A percentile compares a stretch with the other conserved stretches of the same genome.
Conservation (phyloP, 2,888 invertebrate species). For the Xylota sylvarum region DNA sequence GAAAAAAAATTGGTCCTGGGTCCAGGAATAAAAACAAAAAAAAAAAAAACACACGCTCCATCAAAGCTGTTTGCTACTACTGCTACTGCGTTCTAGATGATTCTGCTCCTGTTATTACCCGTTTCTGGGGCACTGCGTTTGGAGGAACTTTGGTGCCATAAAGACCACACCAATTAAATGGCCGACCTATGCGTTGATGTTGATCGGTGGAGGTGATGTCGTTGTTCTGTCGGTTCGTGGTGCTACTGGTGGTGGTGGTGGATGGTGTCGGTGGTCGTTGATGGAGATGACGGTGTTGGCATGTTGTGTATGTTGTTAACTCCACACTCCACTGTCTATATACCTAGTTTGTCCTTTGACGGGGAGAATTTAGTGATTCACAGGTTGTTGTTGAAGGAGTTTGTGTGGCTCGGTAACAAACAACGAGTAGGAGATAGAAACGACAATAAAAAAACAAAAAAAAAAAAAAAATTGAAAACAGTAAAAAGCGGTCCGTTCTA, state of each 20-base stretch:
- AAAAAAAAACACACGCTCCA: constrained; percentile 25
- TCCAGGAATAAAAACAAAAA: constrained; percentile 15
- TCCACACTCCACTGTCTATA: constrained; percentile 49
- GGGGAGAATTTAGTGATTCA: constrained; percentile 71
- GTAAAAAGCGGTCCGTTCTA: constrained; percentile 30
- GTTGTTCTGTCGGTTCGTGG: constrained; percentile 42
- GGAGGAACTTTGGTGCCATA: constrained; percentile 74
- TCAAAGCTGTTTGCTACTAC: constrained; percentile 64
- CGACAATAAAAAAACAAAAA: neutral
- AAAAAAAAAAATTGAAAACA: constrained; percentile 6
- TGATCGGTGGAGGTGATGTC: constrained; percentile 66
- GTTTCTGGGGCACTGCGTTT: constrained; percentile 63
- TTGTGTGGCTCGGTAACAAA: constrained; percentile 50
- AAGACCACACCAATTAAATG: constrained; percentile 76
- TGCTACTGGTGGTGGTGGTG: constrained; percentile 26
- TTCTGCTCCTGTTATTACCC: constrained; percentile 60
- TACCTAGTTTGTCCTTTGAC: constrained; percentile 65
- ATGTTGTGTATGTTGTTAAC: constrained; percentile 67
- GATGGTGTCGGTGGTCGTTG: constrained; percentile 46
- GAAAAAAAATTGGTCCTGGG: constrained; percentile 52
- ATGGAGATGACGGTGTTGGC: constrained; percentile 57
- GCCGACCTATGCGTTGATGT: constrained; percentile 74
- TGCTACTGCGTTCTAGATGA: constrained; percentile 41
- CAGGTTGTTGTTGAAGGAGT: constrained; percentile 71
- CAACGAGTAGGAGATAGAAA: constrained; percentile 6